Evolutionary conservation across 2,888 invertebrate species (phyloP).

Genomic region (Tridacna crocea): DNA sequence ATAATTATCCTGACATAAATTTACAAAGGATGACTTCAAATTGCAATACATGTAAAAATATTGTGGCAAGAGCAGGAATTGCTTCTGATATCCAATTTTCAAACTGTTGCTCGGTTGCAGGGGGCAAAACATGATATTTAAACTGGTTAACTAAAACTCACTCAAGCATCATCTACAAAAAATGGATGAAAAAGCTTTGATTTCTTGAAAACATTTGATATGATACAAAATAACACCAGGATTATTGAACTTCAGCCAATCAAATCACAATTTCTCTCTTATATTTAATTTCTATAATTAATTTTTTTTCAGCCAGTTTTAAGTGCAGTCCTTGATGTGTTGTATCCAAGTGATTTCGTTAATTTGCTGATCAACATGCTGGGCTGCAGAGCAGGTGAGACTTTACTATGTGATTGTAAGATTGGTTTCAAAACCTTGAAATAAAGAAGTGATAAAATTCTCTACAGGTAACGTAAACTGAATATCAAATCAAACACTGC

Average conservation of each 20-base stretch:
- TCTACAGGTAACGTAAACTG: slow-evolving; percentile 18
- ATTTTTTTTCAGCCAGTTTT: slow-evolving; percentile 14
- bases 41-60: too few species aligned
- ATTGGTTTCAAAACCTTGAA: slow-evolving; percentile 8
- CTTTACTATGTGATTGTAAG: slow-evolving; percentile 9
- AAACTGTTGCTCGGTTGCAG: too few species aligned
- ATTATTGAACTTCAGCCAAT: slow-evolving; percentile 17
- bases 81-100: too few species aligned
- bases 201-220: background rate
- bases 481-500: slow-evolving; percentile 18
- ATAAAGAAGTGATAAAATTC: slow-evolving; percentile 40
- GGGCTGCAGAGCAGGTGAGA: slow-evolving; percentile 25
- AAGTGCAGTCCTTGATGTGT: background rate
- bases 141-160: too few species aligned
- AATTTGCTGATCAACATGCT: slow-evolving; percentile 26
- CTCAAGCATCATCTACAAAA: too few species aligned
- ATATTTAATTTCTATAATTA: slow-evolving; percentile 21
- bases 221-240: background rate
- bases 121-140: too few species aligned
- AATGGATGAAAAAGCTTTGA: too few species aligned
- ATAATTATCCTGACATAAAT: too few species aligned
- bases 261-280: slow-evolving; percentile 11
- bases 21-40: too few species aligned
- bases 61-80: too few species aligned
- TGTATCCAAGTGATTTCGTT: slow-evolving; percentile 11